phyloP scores from a whole-genome alignment of 2,797 vertebrate genomes.

The Brachyrhaphis roseni region DNA sequence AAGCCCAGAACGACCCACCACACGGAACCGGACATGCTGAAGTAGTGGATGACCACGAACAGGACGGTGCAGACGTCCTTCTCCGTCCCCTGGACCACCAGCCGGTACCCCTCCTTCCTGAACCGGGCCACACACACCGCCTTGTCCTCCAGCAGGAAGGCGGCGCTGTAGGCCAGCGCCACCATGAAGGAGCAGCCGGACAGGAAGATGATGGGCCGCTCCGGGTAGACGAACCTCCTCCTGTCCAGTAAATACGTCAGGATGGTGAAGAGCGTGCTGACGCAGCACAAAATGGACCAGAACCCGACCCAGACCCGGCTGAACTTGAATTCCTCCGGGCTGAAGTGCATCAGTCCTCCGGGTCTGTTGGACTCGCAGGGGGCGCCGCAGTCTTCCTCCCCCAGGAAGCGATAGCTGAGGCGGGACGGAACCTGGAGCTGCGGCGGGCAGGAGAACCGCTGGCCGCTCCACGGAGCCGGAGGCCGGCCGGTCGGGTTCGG shows the following conservation, averaged over 20 bases:
- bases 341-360: conserved; percentile 91
- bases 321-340: conserved; percentile 87
- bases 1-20: conserved; percentile 95
- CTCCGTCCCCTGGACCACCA: conserved; percentile 92
- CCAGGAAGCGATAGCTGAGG: conserved; percentile 89
- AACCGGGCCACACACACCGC: conserved; percentile 89
- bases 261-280: conserved; percentile 91
- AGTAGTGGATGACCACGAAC: conserved; percentile 94
- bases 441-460: conserved; percentile 87
- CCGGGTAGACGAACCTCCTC: conserved; percentile 89
- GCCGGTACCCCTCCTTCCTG: conserved; percentile 84
- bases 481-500: conserved; percentile 77
- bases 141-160: conserved; percentile 88
- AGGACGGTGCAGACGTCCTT: conserved; percentile 91
- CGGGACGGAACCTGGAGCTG: conserved; percentile 89
- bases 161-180: conserved; percentile 85
- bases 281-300: conserved; percentile 88
- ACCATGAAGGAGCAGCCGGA: conserved; percentile 96
- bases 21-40: conserved; percentile 91
- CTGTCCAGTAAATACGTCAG: conserved; percentile 91
- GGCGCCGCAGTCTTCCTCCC: conserved; percentile 88
- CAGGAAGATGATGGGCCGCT: conserved; percentile 93
- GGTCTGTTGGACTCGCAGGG: conserved; percentile 87
- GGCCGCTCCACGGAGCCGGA: conserved; percentile 39
- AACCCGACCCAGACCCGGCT: conserved; percentile 89